Base-by-base conservation (phyloP, 2,113 vertebrate genomes). In the mouse (Mus musculus) region DNA sequence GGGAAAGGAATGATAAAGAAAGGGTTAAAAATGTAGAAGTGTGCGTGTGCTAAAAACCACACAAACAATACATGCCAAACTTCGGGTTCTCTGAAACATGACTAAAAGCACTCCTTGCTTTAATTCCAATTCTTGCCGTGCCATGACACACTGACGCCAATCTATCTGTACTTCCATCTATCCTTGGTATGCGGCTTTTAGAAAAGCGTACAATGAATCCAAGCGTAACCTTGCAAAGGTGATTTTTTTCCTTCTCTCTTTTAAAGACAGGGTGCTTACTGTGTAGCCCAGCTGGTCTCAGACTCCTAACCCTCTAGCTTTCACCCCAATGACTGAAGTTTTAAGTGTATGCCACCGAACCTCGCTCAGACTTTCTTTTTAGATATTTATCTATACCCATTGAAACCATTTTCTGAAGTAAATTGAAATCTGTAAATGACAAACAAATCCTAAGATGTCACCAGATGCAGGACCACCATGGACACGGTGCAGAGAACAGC, bases 401-500 rank as follows among this genome's bases (percentile, higher is more conserved):
- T 56, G 33, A 56, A 72, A 39, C 26, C 7, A 17, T 28, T 88
- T 72, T 88, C 42, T 1, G 3, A 54, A 61, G 39, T 26, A 28
- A 67, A 59, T 10, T 2, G 5, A n/a, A 78, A 2, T 2, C 3
- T 0, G 20, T 8, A 28, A 26, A 22, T 16, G 7, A 52, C 9
- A 52, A 67, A 46, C 28, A 14, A 3, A 5, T 10, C 11, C 11
- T 39, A 8, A 33, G 63, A 49, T 14, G 54, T 19, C 19, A 59
- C 22, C 0, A 7, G 26, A 7, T 4, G 2, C 16, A 39, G 75
- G 49, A 2, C 52, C 2, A 0, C n/a, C 4, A 0, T 19, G 0
- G 8, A 10, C 5, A 17, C 0, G 0, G 1, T 0, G 11, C 2
- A 24, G 67, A 16, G 6, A 39, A 14, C 0, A 0, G 1, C 1